Evolutionary conservation across 2,888 invertebrate genomes (phyloP), one percentile per base, ranked within the genome.

Genomic region (Zootermopsis nevadensis): DNA sequence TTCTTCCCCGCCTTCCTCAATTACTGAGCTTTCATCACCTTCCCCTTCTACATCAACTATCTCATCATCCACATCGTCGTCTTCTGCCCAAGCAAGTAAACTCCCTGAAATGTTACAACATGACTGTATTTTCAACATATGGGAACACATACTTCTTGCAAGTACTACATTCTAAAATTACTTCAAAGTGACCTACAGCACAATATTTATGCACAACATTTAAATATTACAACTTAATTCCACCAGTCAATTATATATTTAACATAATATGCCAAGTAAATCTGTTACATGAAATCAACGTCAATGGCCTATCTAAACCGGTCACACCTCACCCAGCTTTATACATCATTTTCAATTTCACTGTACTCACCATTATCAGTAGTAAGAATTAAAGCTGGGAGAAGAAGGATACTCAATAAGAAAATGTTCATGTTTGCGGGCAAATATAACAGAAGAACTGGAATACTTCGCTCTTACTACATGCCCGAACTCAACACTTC

Each of bases 321-420:
- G 42, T 76, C 27, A 76, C 30, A 76, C 3, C 38, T 35, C 19
- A 76, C 30, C 27, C 60, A 60, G n/a, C 12, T 27, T 10, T 10
- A 8, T 60, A n/a, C 10, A 10, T 27, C 60, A n/a, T n/a, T n/a
- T n/a, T n/a, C 27, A 27, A 0, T 55, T 60, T n/a, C 27, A 4
- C 12, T 24, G 15, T 82, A 92, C 94, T 95, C 92, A 96, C 96
- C 94, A 89, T 91, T 92, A 89, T 93, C 93, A 86, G 94, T 92
- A 86, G 94, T 93, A 86, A 94, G 92, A 86, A 95, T 92, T 76
- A 94, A 91, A 53, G 94, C 93, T 86, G 95, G 95, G 85, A 96
- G 90, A 86, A 94, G 93, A 87, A 96, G 88, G 83, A 95, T 88
- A 85, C 92, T 88, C 79, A 94, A 89, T 87, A 95, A 89, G 89